Evolutionary conservation across 2,113 vertebrate species (phyloP).

Genomic region (Peromyscus maniculatus): DNA sequence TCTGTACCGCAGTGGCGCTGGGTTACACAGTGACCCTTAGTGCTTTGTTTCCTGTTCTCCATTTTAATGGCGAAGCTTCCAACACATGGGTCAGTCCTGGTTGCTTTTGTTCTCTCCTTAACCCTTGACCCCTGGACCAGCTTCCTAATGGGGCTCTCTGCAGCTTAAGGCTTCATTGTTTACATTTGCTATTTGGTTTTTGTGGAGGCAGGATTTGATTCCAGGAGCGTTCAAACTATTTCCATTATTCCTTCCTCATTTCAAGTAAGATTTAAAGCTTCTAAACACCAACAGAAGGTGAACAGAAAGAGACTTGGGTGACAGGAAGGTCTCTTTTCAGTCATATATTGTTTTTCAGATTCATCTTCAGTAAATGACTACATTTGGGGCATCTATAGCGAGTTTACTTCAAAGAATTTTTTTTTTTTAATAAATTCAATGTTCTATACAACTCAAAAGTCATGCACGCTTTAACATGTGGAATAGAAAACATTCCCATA

Average conservation of each 20-base stretch:
- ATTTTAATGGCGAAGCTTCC: background rate
- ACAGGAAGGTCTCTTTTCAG: background rate
- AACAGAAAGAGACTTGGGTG: background rate
- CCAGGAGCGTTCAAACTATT: background rate
- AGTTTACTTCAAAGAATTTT: constrained; percentile 29
- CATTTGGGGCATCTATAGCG: background rate
- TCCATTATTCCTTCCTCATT: background rate
- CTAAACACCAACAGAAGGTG: background rate
- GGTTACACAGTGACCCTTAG: background rate
- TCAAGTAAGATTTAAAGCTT: background rate
- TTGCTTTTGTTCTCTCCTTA: background rate
- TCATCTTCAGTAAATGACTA: constrained; percentile 35
- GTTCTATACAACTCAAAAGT: background rate
- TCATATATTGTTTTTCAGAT: background rate
- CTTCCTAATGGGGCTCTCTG: background rate
- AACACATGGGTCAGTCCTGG: background rate
- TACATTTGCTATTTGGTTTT: background rate
- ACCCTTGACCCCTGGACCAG: background rate
- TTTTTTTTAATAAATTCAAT: background rate
- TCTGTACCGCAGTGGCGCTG: background rate
- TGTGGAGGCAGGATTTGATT: background rate
- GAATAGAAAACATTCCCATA: background rate
- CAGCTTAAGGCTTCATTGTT: background rate
- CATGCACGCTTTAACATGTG: background rate
- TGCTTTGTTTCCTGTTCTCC: background rate